Percentiles rank a stretch among this genome's conserved stretches.
Evolutionary conservation across 2,888 invertebrate species (phyloP).

Genomic region (Ophion ellenae): DNA sequence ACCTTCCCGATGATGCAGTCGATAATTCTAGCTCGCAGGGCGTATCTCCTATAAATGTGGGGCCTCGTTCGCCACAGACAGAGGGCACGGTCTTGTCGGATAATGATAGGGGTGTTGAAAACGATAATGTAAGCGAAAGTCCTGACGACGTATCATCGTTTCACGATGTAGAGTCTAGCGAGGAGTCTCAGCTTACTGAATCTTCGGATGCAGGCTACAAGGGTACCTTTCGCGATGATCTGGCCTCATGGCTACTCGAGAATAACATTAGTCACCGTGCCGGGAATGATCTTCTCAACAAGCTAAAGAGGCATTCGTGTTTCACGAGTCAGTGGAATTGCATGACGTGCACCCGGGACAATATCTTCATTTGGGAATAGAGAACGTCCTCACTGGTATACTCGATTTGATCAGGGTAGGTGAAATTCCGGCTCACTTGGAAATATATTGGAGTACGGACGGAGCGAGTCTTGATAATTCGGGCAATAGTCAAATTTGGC

Average conservation of each 20-base stretch:
- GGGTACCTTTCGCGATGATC: neutral
- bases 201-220: neutral
- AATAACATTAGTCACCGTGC: constrained; percentile 28
- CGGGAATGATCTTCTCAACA: constrained; percentile 24
- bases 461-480: constrained; percentile 19
- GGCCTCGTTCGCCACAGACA: neutral
- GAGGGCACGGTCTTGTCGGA: too few relatives aligned
- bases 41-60: neutral
- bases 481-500: constrained; percentile 59
- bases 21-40: neutral
- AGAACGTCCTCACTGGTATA: neutral
- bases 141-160: neutral
- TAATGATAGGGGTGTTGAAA: too few relatives aligned
- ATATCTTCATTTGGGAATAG: constrained; percentile 46
- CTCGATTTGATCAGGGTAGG: neutral
- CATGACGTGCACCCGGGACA: constrained; percentile 10
- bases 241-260: constrained; percentile 22
- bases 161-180: constrained; percentile 1
- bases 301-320: constrained; percentile 23
- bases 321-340: neutral
- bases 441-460: constrained; percentile 28
- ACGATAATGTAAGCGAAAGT: too few relatives aligned
- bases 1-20: neutral
- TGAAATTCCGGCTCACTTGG: constrained; percentile 15
- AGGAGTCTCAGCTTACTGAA: neutral